A percentile compares a stretch with the other conserved stretches of the same genome.
Conservation (phyloP, 2,888 invertebrate genomes). For the Salpingus planirostris region DNA sequence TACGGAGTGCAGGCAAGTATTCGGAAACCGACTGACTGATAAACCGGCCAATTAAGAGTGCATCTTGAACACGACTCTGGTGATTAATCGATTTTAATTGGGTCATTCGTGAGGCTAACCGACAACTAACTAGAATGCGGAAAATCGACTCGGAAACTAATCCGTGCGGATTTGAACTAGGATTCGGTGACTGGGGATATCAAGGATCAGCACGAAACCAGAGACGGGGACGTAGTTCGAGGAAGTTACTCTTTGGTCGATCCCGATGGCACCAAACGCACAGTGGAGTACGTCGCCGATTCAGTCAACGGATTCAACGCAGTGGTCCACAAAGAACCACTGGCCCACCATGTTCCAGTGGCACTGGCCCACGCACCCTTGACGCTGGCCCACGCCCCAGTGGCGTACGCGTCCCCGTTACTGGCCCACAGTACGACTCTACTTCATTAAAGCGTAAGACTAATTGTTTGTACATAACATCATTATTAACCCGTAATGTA, state of each 20-base stretch:
- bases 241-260: conserved; percentile 46
- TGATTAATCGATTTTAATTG: too few relatives aligned
- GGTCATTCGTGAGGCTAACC: too few relatives aligned
- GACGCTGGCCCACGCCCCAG: conserved; percentile 13
- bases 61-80: too few relatives aligned
- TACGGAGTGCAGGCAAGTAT: conserved; percentile 28
- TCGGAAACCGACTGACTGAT: too few relatives aligned
- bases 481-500: too few relatives aligned
- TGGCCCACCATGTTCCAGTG: conserved; percentile 24
- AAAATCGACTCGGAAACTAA: too few relatives aligned
- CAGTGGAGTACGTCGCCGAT: conserved; percentile 48
- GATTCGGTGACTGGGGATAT: conserved; percentile 40
- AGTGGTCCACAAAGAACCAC: conserved; percentile 47
- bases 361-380: conserved; percentile 17
- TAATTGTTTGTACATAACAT: too few relatives aligned
- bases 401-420: too few relatives aligned
- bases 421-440: too few relatives aligned
- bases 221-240: conserved; percentile 45
- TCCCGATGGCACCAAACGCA: conserved; percentile 44
- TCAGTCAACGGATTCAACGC: conserved; percentile 54
- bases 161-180: background rate
- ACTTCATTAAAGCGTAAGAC: too few relatives aligned
- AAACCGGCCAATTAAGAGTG: too few relatives aligned
- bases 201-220: conserved; percentile 45
- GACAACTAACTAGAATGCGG: too few relatives aligned